phyloP scores from a whole-genome alignment of 2,888 invertebrate genomes.

The Pinctada fucata region DNA sequence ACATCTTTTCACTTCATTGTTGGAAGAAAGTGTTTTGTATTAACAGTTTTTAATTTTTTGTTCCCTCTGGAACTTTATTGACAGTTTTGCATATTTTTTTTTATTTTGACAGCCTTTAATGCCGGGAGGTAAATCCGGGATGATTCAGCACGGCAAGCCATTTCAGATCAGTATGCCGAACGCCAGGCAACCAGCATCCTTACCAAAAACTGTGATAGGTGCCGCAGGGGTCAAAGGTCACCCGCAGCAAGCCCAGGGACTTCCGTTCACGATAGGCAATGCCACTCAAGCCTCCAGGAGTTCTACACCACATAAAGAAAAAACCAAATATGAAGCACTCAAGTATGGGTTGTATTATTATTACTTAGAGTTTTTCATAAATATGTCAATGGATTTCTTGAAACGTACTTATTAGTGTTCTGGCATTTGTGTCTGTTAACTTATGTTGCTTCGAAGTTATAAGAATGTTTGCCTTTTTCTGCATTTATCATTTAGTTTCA shows the following conservation, averaged over 20 bases:
- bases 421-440: too few relatives aligned
- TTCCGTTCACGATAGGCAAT: not conserved
- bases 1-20: too few relatives aligned
- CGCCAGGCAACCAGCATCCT: not conserved
- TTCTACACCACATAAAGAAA: slow-evolving; percentile 61
- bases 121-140: not conserved
- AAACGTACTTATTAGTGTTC: too few relatives aligned
- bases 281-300: slow-evolving; percentile 29
- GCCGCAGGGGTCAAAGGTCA: not conserved
- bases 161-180: not conserved
- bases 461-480: too few relatives aligned
- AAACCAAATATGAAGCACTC: slow-evolving; percentile 71
- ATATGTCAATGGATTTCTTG: too few relatives aligned
- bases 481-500: too few relatives aligned
- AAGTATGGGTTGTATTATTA: slow-evolving; percentile 60
- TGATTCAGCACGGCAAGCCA: not conserved
- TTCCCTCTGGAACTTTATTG: too few relatives aligned
- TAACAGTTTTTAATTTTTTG: too few relatives aligned
- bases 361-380: too few relatives aligned
- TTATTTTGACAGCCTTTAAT: not conserved
- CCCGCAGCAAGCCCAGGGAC: slow-evolving; percentile 2
- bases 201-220: slow-evolving; percentile 40
- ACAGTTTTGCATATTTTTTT: not conserved
- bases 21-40: too few relatives aligned
- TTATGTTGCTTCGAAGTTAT: too few relatives aligned